Evolutionary conservation across 2,888 invertebrate genomes (phyloP).

Genomic region (Drosophila sordidapex): DNA sequence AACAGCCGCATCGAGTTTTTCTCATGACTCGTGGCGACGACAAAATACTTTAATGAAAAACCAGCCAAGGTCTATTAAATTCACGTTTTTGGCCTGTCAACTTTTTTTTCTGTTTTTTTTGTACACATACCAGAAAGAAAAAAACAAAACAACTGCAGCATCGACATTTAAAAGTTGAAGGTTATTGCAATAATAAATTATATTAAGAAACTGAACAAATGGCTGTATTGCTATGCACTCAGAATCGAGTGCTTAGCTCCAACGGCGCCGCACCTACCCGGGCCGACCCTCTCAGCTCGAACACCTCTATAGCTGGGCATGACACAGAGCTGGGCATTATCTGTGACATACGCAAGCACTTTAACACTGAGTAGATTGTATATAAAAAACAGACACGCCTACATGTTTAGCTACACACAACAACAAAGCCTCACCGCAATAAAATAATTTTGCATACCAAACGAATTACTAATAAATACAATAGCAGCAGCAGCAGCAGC

Average conservation of each 20-base stretch:
- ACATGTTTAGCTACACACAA: slow-evolving; percentile 22
- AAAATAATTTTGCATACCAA: slow-evolving; percentile 54
- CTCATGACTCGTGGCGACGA: slow-evolving; percentile 29
- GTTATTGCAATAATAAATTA: slow-evolving; percentile 69
- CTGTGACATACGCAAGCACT: slow-evolving; percentile 35
- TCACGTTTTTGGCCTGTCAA: slow-evolving; percentile 58
- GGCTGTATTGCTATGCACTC: slow-evolving; percentile 13
- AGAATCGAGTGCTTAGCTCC: slow-evolving; percentile 9
- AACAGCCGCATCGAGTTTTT: slow-evolving; percentile 49
- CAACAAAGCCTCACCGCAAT: slow-evolving; percentile 37
- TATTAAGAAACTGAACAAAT: slow-evolving; percentile 34
- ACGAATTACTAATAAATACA: slow-evolving; percentile 57
- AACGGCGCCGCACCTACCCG: not conserved
- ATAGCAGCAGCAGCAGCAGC: slow-evolving; percentile 5
- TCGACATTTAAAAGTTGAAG: slow-evolving; percentile 72
- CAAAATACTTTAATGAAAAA: slow-evolving; percentile 17
- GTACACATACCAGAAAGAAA: not conserved
- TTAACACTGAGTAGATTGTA: not conserved
- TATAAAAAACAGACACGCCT: slow-evolving; percentile 50
- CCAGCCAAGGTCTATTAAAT: slow-evolving; percentile 64
- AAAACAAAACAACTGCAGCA: slow-evolving; percentile 21
- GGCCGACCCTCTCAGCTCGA: slow-evolving; percentile 3
- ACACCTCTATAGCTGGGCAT: slow-evolving; percentile 47
- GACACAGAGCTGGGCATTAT: slow-evolving; percentile 67
- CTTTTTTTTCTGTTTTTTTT: not conserved